Evolutionary conservation across 1,140 invertebrate genomes (phyloP), one percentile per base, ranked within the genome.

Genomic region (Drosophila bocki): DNA sequence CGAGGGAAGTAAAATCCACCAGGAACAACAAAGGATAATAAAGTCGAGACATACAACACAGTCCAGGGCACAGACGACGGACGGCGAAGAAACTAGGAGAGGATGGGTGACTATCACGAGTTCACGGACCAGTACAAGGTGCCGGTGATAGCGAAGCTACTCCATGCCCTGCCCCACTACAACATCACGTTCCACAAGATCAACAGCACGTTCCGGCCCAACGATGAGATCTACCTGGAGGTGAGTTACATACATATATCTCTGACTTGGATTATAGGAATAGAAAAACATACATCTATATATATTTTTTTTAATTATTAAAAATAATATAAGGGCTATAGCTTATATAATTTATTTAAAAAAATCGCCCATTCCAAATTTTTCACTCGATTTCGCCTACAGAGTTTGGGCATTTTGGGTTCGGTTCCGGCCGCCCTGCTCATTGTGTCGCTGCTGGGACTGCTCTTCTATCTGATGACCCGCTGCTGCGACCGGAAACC

Each of bases 401-500:
- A 98, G 97, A 97, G 97, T 82, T 94, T 98, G 88, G 97, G 97
- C 12, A 98, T 99, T 81, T 94, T 98, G 76, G 97, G 96, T 19
- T 98, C 97, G 17, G 95, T 98, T 75, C 98, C 98, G 9, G 97
- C 98, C 58, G 96, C 96, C 11, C 96, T 97, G 95, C 94, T 98
- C 77, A 98, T 98, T 80, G 93, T 98, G 17, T 98, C 98, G 9
- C 94, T 99, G 69, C 94, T 98, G 71, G 95, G 98, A 44, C 94
- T 98, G 71, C 94, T 98, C 78, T 96, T 98, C 77, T 99, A 98
- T 93, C 94, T 99, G 80, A 95, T 98, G 93, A 98, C 97, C 74
- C 95, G 98, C 93, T 99, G 98, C 93, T 99, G 98, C 94, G 98
- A 98, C 94, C 95, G 97, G 82, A 97, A 97, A 92, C 96, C 97